Conservation (phyloP, 2,797 vertebrate species). For the Dallia pectoralis region DNA sequence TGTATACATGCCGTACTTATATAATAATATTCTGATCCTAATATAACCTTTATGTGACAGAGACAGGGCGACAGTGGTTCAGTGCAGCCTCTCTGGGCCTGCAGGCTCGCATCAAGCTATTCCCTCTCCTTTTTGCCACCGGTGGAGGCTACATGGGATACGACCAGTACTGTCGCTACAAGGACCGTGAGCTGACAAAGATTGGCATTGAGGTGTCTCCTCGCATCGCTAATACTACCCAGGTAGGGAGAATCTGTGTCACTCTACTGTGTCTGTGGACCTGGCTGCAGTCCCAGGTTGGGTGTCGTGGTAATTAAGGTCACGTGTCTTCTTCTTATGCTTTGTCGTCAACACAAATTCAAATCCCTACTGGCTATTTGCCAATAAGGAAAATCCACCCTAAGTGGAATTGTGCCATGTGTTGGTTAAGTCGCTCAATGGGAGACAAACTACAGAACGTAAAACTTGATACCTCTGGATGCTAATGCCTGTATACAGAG, state of each 20-base stretch:
- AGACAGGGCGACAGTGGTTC: conserved; percentile 12
- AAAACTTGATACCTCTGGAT: conserved; percentile 36
- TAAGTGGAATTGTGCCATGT: background rate
- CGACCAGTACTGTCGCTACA: conserved; percentile 80
- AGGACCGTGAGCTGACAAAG: conserved; percentile 61
- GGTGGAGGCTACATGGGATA: conserved; percentile 87
- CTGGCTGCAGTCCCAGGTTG: background rate
- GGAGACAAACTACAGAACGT: background rate
- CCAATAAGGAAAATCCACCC: background rate
- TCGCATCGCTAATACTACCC: conserved; percentile 75
- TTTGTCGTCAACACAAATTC: background rate
- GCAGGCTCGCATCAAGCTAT: conserved; percentile 71
- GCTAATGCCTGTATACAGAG: conserved; percentile 14
- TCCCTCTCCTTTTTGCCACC: conserved; percentile 80
- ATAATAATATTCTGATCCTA: background rate
- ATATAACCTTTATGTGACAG: background rate
- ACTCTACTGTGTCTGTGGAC: background rate
- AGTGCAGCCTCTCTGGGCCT: conserved; percentile 29
- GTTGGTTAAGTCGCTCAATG: background rate
- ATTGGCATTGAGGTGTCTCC: conserved; percentile 75
- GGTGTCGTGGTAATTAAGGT: background rate
- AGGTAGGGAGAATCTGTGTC: conserved; percentile 70
- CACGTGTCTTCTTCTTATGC: background rate
- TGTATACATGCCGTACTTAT: too few species aligned
- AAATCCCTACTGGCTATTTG: background rate